These are phyloP conservation scores for Alloscopus bannaensis DNA, from an alignment of 2,888 invertebrate genomes.

Conservation along the genomic window DNA sequence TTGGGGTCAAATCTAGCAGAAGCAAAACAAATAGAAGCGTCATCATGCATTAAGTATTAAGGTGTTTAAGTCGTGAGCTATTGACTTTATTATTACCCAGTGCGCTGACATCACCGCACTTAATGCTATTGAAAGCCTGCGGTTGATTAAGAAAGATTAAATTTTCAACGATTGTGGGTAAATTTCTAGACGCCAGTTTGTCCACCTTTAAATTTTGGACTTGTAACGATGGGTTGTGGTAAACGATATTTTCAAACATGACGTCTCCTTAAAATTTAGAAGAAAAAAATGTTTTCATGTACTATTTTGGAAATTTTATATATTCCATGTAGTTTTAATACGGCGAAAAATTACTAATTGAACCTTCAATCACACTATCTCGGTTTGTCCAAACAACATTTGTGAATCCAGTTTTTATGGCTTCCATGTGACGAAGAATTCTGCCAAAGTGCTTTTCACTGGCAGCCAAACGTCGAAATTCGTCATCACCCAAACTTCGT, in stretches of 20 bases:
- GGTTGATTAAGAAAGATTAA: slow-evolving; percentile 30
- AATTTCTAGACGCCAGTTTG: slow-evolving; percentile 1
- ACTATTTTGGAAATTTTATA: too few species aligned
- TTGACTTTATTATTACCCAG: slow-evolving; percentile 29
- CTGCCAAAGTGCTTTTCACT: slow-evolving; percentile 11
- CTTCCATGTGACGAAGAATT: not conserved
- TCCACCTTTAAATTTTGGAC: slow-evolving; percentile 10
- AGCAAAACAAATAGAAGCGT: not conserved
- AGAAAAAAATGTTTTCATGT: not conserved
- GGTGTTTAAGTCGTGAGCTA: too few species aligned
- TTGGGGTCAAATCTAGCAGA: not conserved
- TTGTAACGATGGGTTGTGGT: not conserved
- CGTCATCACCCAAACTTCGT: slow-evolving; percentile 16
- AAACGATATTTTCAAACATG: not conserved
- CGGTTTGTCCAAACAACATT: slow-evolving; percentile 24
- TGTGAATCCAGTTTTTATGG: not conserved
- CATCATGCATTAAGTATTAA: too few species aligned
- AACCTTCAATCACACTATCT: slow-evolving; percentile 20
- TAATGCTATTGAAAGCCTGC: not conserved
- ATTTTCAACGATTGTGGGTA: slow-evolving; percentile 16
- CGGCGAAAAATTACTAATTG: not conserved
- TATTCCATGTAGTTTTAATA: not conserved
- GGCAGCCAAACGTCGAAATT: slow-evolving; percentile 17
- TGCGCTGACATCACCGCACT: not conserved
- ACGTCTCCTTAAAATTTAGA: slow-evolving; percentile 4